These are phyloP conservation scores for Lacanobia oleracea DNA, from an alignment of 2,888 invertebrate species.

Conservation along the genomic window DNA sequence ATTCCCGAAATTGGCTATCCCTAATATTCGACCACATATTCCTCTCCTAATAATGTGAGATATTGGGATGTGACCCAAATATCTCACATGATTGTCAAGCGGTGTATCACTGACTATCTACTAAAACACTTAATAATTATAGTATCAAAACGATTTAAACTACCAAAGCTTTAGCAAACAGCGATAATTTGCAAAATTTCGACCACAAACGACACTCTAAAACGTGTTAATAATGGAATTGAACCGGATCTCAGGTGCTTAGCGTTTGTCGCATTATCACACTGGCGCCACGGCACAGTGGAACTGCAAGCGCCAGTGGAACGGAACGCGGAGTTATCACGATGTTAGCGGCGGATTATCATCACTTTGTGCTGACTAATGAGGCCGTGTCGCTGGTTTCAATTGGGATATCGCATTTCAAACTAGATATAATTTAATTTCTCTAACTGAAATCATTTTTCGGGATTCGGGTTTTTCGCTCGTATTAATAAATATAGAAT, in stretches of 20 bases:
- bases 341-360: constrained; percentile 8
- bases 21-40: too few relatives aligned
- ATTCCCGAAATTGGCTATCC: too few relatives aligned
- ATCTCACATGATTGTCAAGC: background rate
- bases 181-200: constrained; percentile 18
- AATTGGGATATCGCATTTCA: background rate
- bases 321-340: background rate
- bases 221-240: constrained; percentile 38
- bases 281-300: background rate
- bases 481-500: too few relatives aligned
- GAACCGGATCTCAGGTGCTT: constrained; percentile 10
- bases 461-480: too few relatives aligned
- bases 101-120: background rate
- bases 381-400: background rate
- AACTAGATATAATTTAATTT: background rate
- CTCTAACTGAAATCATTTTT: background rate
- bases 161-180: constrained; percentile 9
- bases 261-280: constrained; percentile 23
- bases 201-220: background rate
- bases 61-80: too few relatives aligned
- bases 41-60: too few relatives aligned
- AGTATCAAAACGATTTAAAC: background rate
- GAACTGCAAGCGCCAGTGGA: background rate
- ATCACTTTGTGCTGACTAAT: constrained; percentile 11
- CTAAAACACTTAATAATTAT: background rate